A percentile compares a stretch with the other conserved stretches of the same genome.
Evolutionary conservation across 2,797 vertebrate species (phyloP).

Genomic region (Prunella strophiata): DNA sequence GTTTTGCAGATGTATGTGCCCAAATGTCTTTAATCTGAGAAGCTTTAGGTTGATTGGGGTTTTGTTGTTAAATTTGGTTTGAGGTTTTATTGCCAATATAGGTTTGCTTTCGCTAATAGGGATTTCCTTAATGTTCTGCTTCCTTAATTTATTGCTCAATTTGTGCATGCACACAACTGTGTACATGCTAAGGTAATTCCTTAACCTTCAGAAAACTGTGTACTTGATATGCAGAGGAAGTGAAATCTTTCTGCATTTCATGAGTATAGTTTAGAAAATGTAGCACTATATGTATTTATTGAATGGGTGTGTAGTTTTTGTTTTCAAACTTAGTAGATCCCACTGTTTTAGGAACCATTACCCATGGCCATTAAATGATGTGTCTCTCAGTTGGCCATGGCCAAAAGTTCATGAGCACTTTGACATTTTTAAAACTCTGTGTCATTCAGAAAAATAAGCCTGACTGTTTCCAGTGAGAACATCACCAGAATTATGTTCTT

Average conservation of each 20-base stretch:
- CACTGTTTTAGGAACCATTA: not conserved
- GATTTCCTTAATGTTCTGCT: not conserved
- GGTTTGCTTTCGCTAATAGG: not conserved
- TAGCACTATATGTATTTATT: not conserved
- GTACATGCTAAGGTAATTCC: not conserved
- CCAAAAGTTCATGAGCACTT: not conserved
- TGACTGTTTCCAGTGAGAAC: not conserved
- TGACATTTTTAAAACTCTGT: not conserved
- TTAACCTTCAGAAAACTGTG: not conserved
- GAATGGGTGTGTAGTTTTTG: not conserved
- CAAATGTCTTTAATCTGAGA: not conserved
- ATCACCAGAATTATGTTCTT: not conserved
- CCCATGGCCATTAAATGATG: not conserved
- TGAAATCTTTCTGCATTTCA: not conserved
- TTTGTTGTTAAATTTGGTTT: not conserved
- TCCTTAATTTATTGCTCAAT: not conserved
- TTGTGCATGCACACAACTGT: not conserved
- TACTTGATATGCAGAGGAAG: not conserved
- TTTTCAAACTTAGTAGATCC: not conserved
- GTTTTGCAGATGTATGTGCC: rapidly evolving
- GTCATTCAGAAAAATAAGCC: not conserved
- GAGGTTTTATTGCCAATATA: not conserved
- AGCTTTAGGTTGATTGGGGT: not conserved
- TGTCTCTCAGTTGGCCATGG: not conserved
- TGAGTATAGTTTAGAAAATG: not conserved